Base-by-base conservation (phyloP, 2,888 invertebrate genomes). In the Eudemis profundana region DNA sequence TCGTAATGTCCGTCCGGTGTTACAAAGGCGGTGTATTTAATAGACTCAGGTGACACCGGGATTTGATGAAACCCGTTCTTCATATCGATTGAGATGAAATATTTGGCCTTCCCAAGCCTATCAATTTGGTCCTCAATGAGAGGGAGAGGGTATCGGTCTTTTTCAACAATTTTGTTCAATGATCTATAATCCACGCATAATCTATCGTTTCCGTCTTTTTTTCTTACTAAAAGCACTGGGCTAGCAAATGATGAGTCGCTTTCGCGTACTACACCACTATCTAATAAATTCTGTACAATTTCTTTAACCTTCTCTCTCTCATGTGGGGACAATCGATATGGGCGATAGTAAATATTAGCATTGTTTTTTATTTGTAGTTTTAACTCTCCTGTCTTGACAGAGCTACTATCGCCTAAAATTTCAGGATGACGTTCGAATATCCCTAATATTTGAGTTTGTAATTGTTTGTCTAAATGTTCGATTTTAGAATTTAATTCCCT, bases 81-180 rank as follows among this genome's bases (percentile, higher is more conserved):
- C 62, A 62, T 62, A 14, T 62, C 62, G 3, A 62, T 46, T 0
- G 54, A 54, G 7, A 51, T 61, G 12, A 33, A 61, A 15, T 33
- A 51, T 33, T 59, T 46, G 1, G 61, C 50, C 14, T 68, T 68
- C 0, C 69, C 69, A 36, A 74, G 33, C 19, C 46, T 61, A 53
- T 74, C 73, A 7, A 72, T 67, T 57, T 72, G 68, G 36, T 74
- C 71, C 14, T 72, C 62, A 3, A 73, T 72, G 7, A 72, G 61
- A 23, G 74, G 74, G 1, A 74, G 56, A 1, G 72, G 71, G 42
- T 68, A 72, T 17, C 67, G 47, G 12, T 72, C 69, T 49, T 64
- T 72, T 61, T 68, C 69, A 0, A 68, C 21, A 36, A 67, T 64
- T 61, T 61, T 64, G 44, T 73, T 73, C n/a, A 74, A 15, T 0